Conservation (phyloP, 1,140 invertebrate species). For the Cyclargus thomasi region DNA sequence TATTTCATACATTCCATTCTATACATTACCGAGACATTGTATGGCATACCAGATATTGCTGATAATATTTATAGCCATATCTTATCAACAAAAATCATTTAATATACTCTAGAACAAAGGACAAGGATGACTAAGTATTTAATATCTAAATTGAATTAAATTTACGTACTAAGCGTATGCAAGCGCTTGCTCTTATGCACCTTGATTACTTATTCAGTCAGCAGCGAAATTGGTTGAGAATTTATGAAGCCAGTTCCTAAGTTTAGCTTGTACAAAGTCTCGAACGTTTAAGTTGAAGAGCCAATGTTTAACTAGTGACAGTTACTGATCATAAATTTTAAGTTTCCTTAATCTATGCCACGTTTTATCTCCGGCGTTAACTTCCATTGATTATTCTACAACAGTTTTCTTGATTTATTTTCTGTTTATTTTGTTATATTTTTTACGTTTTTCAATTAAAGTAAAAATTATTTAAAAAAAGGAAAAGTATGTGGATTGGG, state of each 20-base stretch:
- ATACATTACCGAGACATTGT: too few species aligned
- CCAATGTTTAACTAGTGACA: conserved; percentile 18
- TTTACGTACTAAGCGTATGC: conserved; percentile 38
- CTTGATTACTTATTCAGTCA: conserved; percentile 33
- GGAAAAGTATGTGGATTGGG: too few species aligned
- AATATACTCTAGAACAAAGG: neutral
- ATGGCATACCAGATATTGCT: neutral
- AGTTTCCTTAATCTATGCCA: neutral
- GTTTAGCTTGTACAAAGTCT: conserved; percentile 1
- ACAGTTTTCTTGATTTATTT: neutral
- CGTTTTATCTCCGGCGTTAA: neutral
- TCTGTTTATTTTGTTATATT: neutral
- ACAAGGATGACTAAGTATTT: neutral
- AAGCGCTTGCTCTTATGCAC: conserved; percentile 32
- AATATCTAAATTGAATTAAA: conserved; percentile 38
- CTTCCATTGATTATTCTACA: neutral
- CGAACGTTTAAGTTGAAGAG: conserved; percentile 13
- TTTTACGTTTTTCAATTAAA: too few species aligned
- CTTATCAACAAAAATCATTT: neutral
- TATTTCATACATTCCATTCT: too few species aligned
- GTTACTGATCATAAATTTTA: conserved; percentile 2
- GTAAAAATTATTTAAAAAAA: too few species aligned
- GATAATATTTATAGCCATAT: neutral
- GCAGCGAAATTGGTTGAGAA: conserved; percentile 28
- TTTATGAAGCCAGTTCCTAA: conserved; percentile 9